A percentile compares a stretch with the other conserved stretches of the same genome.
These are phyloP conservation scores for Phylloscopus trochiloides DNA, from an alignment of 2,113 vertebrate species.

Conservation along the genomic window DNA sequence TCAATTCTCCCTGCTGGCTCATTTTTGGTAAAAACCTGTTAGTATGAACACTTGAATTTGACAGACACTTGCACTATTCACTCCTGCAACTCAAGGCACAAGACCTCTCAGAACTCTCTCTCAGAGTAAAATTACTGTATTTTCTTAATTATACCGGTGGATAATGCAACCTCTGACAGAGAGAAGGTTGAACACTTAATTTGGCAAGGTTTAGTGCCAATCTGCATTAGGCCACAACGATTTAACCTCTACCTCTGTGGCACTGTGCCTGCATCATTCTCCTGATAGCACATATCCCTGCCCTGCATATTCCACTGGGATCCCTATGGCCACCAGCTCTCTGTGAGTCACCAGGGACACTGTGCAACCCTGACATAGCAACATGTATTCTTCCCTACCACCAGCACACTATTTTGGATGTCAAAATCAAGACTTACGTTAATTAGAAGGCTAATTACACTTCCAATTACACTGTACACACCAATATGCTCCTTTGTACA, in stretches of 20 bases:
- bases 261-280: background rate
- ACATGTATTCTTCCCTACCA: background rate
- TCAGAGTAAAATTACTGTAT: background rate
- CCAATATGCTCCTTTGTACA: background rate
- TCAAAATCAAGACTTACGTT: background rate
- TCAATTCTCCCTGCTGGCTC: background rate
- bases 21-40: background rate
- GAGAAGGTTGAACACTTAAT: constrained; percentile 27
- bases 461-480: background rate
- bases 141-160: constrained; percentile 23
- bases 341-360: background rate
- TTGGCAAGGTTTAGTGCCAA: constrained; percentile 24
- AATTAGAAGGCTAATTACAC: background rate
- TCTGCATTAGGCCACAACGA: background rate
- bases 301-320: background rate
- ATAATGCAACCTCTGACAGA: constrained; percentile 37
- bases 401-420: background rate
- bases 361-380: background rate
- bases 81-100: background rate
- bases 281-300: background rate
- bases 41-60: background rate
- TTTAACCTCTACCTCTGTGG: constrained; percentile 7
- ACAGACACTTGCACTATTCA: background rate
- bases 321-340: background rate
- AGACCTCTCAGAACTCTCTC: background rate